Evolutionary conservation across 2,113 vertebrate genomes (phyloP).

Genomic region (Hippolais icterina): DNA sequence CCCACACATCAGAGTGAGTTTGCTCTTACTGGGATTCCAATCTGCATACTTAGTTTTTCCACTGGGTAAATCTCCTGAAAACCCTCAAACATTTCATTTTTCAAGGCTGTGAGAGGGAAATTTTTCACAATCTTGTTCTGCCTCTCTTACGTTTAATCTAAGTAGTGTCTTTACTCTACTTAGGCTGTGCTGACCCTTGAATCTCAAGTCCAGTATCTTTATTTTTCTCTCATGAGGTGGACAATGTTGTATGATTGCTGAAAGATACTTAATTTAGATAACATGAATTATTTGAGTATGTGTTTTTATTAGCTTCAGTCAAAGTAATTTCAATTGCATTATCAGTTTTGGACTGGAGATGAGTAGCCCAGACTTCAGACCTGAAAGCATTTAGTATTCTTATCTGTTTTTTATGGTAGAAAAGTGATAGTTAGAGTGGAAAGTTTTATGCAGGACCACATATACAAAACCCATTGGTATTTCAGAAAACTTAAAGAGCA

Average conservation of each 20-base stretch:
- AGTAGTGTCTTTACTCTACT: background rate
- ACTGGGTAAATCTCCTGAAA: background rate
- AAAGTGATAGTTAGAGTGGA: background rate
- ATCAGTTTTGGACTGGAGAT: background rate
- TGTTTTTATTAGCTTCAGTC: constrained; percentile 16
- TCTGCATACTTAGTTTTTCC: background rate
- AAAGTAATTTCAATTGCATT: background rate
- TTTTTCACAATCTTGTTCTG: background rate
- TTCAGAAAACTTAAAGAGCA: background rate
- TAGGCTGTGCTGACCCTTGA: constrained; percentile 23
- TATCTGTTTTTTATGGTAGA: background rate
- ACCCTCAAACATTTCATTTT: background rate
- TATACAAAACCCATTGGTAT: background rate
- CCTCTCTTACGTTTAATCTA: background rate
- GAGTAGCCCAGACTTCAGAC: constrained; percentile 15
- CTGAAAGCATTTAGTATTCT: background rate
- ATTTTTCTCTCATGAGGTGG: background rate
- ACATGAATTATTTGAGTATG: constrained; percentile 9
- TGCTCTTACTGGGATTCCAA: background rate
- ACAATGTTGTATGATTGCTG: background rate
- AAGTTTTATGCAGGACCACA: background rate
- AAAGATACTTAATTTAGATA: constrained; percentile 55
- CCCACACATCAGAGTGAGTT: background rate
- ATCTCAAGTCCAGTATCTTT: background rate
- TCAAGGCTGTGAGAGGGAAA: background rate